Evolutionary conservation across 2,888 invertebrate genomes (phyloP).

Genomic region (Apamea epomidion): DNA sequence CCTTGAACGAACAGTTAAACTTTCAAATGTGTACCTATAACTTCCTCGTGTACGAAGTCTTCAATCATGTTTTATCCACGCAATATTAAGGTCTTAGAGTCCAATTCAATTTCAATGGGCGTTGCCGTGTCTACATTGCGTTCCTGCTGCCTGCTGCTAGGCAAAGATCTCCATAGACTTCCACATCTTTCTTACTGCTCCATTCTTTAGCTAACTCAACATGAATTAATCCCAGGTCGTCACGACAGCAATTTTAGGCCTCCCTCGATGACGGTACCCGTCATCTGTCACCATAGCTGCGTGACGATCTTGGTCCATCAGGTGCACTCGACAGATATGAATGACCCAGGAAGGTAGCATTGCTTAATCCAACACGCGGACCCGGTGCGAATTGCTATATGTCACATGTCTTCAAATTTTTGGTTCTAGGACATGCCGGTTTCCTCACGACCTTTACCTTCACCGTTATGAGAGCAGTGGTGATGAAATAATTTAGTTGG

Average conservation of each 20-base stretch:
- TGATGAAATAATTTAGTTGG: too few relatives aligned
- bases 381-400: too few relatives aligned
- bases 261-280: not conserved
- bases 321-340: not conserved
- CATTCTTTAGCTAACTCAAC: not conserved
- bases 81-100: not conserved
- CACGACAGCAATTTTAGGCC: not conserved
- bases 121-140: not conserved
- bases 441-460: too few relatives aligned
- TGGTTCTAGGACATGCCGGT: too few relatives aligned
- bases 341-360: not conserved
- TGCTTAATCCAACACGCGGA: too few relatives aligned
- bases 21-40: slow-evolving; percentile 37
- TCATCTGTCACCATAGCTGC: too few relatives aligned
- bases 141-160: too few relatives aligned
- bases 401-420: too few relatives aligned
- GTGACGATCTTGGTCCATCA: too few relatives aligned
- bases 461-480: too few relatives aligned
- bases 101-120: not conserved
- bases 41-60: slow-evolving; percentile 25
- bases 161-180: too few relatives aligned
- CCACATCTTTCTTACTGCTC: not conserved
- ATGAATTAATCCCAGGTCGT: not conserved
- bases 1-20: slow-evolving; percentile 29
- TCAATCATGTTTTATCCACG: not conserved